Base-by-base conservation (phyloP, 2,888 invertebrate species). In the Dendrolimus pini region DNA sequence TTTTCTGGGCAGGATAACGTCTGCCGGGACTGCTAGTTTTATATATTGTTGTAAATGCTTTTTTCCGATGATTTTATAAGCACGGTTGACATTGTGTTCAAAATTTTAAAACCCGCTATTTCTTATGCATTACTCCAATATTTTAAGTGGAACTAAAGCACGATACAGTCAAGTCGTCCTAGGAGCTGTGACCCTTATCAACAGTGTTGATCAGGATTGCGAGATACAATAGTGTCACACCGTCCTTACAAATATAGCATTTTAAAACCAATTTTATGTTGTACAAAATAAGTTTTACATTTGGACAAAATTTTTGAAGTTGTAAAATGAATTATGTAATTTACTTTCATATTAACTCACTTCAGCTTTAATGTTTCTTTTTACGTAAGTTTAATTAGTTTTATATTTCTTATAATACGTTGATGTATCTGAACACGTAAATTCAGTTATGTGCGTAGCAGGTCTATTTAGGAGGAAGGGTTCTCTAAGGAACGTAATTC, bases 181-280 rank as follows among this genome's bases (percentile, higher is more conserved):
- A 81, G 82, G 81, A 83, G 71, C 78, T 78, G 77, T 73, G 80
- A 87, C 88, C 88, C 87, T 85, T 87, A 85, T 87, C 87, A 88
- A 85, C 84, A 79, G 76, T 75, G 79, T 78, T 76, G 75, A 78
- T 81, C 82, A 68, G 71, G 74, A 81, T 80, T 81, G 80, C 79
- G 68, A 78, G 77, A 80, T 80, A 82, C 78, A 80, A 77, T 72
- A 76, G 77, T 75, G 76, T 74, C 81, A 81, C 67, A 76, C 67
- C 61, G 70, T 72, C 69, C 61, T 64, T 57, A 59, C 30, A 61
- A 57, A 62, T 54, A 56, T 41, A 56, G 10, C 55, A 64, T 47
- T 47, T 47, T 2, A 47, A 47, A 47, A 47, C 47, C 12, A 47
- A 47, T 9, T 47, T 47, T 47, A 12, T 47, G 0, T 3, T 30